Percentiles rank a stretch among this genome's conserved stretches.
phyloP scores from a whole-genome alignment of 2,113 vertebrate species.

The Pollimyrus isidori region DNA sequence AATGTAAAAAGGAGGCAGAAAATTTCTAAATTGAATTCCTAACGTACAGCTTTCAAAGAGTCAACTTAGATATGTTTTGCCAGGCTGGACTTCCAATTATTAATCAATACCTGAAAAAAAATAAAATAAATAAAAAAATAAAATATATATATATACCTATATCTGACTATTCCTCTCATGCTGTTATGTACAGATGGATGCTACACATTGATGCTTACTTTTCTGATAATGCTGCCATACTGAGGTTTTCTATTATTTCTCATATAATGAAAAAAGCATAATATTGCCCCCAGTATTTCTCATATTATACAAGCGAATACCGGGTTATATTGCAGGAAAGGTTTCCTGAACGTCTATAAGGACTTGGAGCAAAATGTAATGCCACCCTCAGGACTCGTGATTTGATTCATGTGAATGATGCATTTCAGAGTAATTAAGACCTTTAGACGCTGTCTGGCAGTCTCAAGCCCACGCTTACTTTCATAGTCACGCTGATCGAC shows the following conservation, averaged over 20 bases:
- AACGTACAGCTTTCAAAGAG: background rate
- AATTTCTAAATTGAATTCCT: background rate
- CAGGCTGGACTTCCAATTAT: background rate
- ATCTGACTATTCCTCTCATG: background rate
- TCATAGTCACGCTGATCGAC: background rate
- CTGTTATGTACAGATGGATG: background rate
- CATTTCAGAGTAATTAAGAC: background rate
- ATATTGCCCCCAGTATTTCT: background rate
- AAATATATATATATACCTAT: background rate
- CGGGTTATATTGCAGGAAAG: background rate
- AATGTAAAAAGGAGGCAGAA: background rate
- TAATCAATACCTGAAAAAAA: background rate
- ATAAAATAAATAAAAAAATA: no score
- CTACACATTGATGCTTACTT: background rate
- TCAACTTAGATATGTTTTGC: background rate
- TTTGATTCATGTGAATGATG: background rate
- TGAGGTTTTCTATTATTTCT: background rate
- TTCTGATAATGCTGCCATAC: background rate
- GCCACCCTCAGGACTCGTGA: background rate
- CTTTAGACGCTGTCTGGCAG: background rate
- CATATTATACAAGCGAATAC: background rate
- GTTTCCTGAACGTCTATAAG: background rate
- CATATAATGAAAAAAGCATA: background rate
- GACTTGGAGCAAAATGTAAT: background rate
- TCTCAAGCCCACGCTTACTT: background rate